These are phyloP conservation scores for Corythoichthys haematopterus DNA, from an alignment of 2,113 vertebrate genomes.

Conservation along the genomic window DNA sequence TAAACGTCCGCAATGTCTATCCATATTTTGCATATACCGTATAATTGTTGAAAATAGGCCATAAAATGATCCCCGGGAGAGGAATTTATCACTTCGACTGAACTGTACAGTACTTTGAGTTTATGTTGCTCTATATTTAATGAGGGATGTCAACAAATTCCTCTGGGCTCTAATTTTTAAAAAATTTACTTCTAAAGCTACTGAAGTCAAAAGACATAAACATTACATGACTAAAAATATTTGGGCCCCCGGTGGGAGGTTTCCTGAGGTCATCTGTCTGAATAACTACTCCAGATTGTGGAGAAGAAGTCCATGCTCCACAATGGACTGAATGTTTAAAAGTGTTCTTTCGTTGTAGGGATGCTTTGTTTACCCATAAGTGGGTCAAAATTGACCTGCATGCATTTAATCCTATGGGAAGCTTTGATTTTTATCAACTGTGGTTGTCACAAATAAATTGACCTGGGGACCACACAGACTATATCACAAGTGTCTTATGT, in stretches of 20 bases:
- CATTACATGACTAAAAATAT: conserved; percentile 10
- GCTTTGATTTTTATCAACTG: no score
- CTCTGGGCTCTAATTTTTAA: conserved; percentile 3
- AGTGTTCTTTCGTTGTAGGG: not conserved
- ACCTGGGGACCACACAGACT: no score
- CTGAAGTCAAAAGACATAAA: conserved; percentile 10
- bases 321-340: not conserved
- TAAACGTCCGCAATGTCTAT: conserved; percentile 1
- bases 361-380: no score
- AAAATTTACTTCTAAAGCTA: conserved; percentile 6
- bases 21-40: conserved; percentile 9
- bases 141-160: conserved; percentile 12
- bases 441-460: no score
- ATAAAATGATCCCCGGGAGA: conserved; percentile 14
- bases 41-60: conserved; percentile 5
- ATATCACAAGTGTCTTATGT: no score
- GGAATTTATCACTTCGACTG: conserved; percentile 10
- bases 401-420: no score
- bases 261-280: not conserved
- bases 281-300: not conserved
- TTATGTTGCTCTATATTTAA: conserved; percentile 14
- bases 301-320: not conserved
- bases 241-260: not conserved
- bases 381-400: no score
- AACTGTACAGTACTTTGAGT: conserved; percentile 13